Percentiles rank a stretch among this genome's conserved stretches.
These are phyloP conservation scores for Opisthograptis luteolata DNA, from an alignment of 2,888 invertebrate species.

Conservation along the genomic window DNA sequence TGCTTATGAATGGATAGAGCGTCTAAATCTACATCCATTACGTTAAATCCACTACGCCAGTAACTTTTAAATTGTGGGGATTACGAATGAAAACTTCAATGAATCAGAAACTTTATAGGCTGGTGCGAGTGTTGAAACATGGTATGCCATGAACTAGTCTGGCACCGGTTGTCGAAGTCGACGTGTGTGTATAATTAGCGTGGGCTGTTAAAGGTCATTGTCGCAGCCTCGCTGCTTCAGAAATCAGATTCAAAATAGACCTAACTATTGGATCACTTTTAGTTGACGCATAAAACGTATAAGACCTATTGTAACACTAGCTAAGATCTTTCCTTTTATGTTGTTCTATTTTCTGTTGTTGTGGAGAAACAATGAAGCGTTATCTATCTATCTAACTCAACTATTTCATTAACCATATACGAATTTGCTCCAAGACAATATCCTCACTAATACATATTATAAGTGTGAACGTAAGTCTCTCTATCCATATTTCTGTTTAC, in stretches of 20 bases:
- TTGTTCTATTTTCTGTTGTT: too few relatives aligned
- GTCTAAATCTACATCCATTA: too few relatives aligned
- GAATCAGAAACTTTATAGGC: conserved; percentile 46
- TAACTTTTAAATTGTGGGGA: conserved; percentile 22
- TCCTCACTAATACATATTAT: too few relatives aligned
- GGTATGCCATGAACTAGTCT: conserved; percentile 65
- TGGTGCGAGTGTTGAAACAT: conserved; percentile 50
- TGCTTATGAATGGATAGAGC: too few relatives aligned
- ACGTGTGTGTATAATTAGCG: conserved; percentile 78
- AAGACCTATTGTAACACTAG: conserved; percentile 1
- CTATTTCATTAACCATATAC: too few relatives aligned
- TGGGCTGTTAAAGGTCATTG: conserved; percentile 82
- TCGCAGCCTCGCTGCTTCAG: conserved; percentile 68
- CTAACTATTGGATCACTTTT: conserved; percentile 51
- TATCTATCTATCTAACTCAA: too few relatives aligned
- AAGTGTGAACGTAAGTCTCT: too few relatives aligned
- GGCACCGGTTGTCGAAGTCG: conserved; percentile 62
- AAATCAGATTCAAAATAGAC: conserved; percentile 65
- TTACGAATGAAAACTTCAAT: conserved; percentile 36
- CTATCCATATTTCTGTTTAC: too few relatives aligned
- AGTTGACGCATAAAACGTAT: conserved; percentile 20
- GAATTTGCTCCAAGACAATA: background rate
- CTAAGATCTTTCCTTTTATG: too few relatives aligned
- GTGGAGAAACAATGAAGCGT: too few relatives aligned
- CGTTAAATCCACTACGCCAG: background rate